phyloP scores from a whole-genome alignment of 2,797 vertebrate species.

The Australoheros facetus region DNA sequence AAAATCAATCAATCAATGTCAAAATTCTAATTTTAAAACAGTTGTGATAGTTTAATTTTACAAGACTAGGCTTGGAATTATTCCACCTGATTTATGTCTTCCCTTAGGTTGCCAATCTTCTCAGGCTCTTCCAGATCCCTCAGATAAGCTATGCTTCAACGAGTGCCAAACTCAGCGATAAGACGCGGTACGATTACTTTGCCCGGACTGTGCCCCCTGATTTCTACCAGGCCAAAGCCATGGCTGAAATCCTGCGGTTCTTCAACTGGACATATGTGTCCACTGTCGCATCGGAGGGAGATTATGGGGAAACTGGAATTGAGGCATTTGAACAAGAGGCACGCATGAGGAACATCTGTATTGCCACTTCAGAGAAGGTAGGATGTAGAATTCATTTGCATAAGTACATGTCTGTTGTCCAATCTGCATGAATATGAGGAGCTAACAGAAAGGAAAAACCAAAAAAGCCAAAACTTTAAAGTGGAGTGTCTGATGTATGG shows the following conservation, averaged over 20 bases:
- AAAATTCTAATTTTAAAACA: not conserved
- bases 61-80: not conserved
- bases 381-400: not conserved
- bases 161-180: constrained; percentile 98
- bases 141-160: constrained; percentile 99
- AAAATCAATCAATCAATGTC: not conserved
- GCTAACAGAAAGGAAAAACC: not conserved
- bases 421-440: not conserved
- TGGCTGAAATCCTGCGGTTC: constrained; percentile 95
- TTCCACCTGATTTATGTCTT: constrained; percentile 12
- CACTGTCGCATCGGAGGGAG: constrained; percentile 95
- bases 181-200: constrained; percentile 96
- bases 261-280: constrained; percentile 99
- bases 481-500: constrained; percentile 47
- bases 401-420: not conserved
- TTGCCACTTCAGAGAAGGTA: constrained; percentile 94
- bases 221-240: constrained; percentile 98
- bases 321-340: constrained; percentile 98
- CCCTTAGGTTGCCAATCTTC: constrained; percentile 93
- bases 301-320: constrained; percentile 97
- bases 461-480: constrained; percentile 32
- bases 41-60: not conserved
- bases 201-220: constrained; percentile 96
- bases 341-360: constrained; percentile 95
- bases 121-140: constrained; percentile 97